Evolutionary conservation across 1,140 invertebrate species (phyloP), one percentile per base, ranked within the genome.

Genomic region (Charaxes varanes): DNA sequence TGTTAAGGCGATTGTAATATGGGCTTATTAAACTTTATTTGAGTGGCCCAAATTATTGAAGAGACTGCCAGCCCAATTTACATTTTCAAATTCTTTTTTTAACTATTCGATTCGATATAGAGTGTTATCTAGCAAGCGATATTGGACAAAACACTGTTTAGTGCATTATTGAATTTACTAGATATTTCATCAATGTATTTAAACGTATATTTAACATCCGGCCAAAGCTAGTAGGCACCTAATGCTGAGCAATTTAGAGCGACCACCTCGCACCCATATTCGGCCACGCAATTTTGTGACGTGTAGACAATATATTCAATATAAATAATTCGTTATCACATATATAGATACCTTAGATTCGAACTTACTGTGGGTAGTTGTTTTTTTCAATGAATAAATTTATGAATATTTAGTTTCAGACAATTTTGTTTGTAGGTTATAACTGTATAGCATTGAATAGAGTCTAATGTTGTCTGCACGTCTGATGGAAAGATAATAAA

Each of bases 191-290:
- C n/a, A n/a, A n/a, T n/a, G n/a, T n/a, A n/a, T n/a, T n/a, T n/a
- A n/a, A n/a, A n/a, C n/a, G n/a, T n/a, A n/a, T 14, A 3, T 15
- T 30, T 31, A 14, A 18, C 24, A 19, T 33, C 40, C 40, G 34
- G 43, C 37, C 38, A 49, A 14, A 41, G 37, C 44, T 40, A 23
- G 44, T 43, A 48, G 46, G 35, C 46, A 44, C 31, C 46, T 41
- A 40, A 67, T 52, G 59, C 60, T 61, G 51, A 48, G 56, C 49
- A 27, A 52, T 48, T 37, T 58, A 54, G 63, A 70, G 69, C 69
- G 69, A 78, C 72, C 68, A 69, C 68, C 70, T 43, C 77, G 69
- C 71, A 78, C 72, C 70, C 71, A 55, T 54, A 46, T 52, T 56
- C 45, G 59, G 65, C 74, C 70, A 72, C 63, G 58, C 59, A 56